Evolutionary conservation across 2,113 vertebrate genomes (phyloP), one percentile per base, ranked within the genome.

Genomic region (Tauraco erythrolophus): DNA sequence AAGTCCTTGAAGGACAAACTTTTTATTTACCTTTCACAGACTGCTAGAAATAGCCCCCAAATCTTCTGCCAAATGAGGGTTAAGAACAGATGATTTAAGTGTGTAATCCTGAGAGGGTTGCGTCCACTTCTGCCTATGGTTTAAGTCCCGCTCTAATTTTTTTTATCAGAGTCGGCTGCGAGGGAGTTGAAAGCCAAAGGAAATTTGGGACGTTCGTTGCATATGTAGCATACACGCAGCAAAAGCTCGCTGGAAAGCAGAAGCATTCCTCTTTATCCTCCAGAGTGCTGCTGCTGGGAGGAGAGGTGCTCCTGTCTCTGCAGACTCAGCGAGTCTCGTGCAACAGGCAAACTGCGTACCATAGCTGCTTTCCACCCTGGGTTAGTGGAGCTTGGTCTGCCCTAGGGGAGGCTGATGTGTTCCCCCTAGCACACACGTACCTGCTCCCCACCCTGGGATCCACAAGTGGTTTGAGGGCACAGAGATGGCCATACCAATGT

Each of bases 121-220:
- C 66, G 78, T 94, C 65, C 74, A 61, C 48, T 91, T 79, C 61
- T 79, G 61, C 2, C 0, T 68, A 68, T 58, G 37, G 86, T 77
- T 92, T 84, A 96, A 91, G 58, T 87, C 53, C 79, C 35, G 22
- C 60, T 89, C 14, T 86, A 64, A 17, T 11, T 58, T 71, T 89
- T 45, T 77, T 92, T 53, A 89, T 86, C 83, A 27, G n/a, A 93
- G 50, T 89, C 7, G 39, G 77, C 86, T 94, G 92, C 88, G 68
- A 95, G 60, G 69, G 66, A 84, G 43, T 70, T 68, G 69, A 57
- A 84, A 89, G 83, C 83, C 88, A 94, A 96, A 86, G 80, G 92
- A 91, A 91, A 95, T 96, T 92, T 92, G 91, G 86, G 92, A 84
- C 8, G 3, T 80, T 93, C 4, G 0, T 74, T 95, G 79, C 64